phyloP scores from a whole-genome alignment of 2,113 vertebrate species.

The Progne subis region DNA sequence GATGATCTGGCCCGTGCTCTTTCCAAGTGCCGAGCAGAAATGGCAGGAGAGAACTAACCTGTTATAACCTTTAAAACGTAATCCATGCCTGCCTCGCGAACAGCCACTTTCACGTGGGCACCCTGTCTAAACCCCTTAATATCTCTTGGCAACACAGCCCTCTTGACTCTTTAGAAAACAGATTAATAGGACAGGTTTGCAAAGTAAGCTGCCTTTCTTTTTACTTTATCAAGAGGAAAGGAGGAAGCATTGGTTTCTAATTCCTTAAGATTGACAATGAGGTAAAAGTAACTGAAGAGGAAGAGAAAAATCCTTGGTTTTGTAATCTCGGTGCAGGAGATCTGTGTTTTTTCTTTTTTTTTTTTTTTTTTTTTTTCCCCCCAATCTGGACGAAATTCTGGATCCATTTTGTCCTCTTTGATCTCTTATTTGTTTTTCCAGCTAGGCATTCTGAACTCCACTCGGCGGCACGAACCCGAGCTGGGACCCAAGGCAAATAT shows the following conservation, averaged over 20 bases:
- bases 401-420: too few species aligned
- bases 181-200: constrained; percentile 4
- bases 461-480: too few species aligned
- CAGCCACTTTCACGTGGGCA: constrained; percentile 47
- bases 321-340: not conserved
- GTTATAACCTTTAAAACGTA: constrained; percentile 9
- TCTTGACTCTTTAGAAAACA: constrained; percentile 12
- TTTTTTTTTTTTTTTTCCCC: too few species aligned
- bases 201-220: not conserved
- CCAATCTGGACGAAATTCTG: too few species aligned
- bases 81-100: not conserved
- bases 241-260: not conserved
- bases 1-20: not conserved
- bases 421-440: too few species aligned
- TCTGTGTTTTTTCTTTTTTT: not conserved
- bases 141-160: constrained; percentile 50
- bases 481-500: too few species aligned
- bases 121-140: constrained; percentile 48
- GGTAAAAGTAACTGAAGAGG: not conserved
- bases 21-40: not conserved
- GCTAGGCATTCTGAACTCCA: too few species aligned
- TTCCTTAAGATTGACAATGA: not conserved
- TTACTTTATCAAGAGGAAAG: not conserved
- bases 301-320: not conserved
- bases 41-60: constrained; percentile 19